Percentiles rank a stretch among this genome's conserved stretches.
phyloP scores from a whole-genome alignment of 2,797 vertebrate genomes.

The Xyrichtys novacula region DNA sequence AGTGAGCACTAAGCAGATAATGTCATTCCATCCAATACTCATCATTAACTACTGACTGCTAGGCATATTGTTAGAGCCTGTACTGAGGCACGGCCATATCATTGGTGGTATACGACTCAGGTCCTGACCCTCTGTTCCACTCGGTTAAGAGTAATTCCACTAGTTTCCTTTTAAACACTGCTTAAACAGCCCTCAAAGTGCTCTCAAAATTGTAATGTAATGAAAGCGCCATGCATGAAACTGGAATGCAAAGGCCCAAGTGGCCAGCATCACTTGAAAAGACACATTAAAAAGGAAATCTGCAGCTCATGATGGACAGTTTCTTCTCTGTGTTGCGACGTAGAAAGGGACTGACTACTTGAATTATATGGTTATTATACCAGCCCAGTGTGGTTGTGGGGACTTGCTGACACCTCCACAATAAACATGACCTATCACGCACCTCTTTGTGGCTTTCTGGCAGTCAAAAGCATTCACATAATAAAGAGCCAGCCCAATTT shows the following conservation, averaged over 20 bases:
- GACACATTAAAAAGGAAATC: constrained; percentile 55
- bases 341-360: constrained; percentile 78
- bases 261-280: constrained; percentile 59
- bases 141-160: constrained; percentile 67
- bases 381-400: constrained; percentile 51
- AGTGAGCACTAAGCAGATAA: constrained; percentile 81
- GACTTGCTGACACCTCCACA: constrained; percentile 71
- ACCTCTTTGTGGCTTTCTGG: constrained; percentile 40
- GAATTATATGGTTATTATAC: constrained; percentile 75
- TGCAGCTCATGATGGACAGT: constrained; percentile 62
- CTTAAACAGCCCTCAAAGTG: constrained; percentile 72
- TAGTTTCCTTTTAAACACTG: constrained; percentile 69
- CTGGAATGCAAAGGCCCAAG: constrained; percentile 61
- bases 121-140: constrained; percentile 72
- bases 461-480: constrained; percentile 34
- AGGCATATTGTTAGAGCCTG: constrained; percentile 63
- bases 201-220: constrained; percentile 73
- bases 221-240: constrained; percentile 71
- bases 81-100: constrained; percentile 62
- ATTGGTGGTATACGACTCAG: constrained; percentile 54
- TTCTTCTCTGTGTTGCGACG: constrained; percentile 66
- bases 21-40: constrained; percentile 86
- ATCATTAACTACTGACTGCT: constrained; percentile 79
- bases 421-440: constrained; percentile 72
- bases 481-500: constrained; percentile 62